Conservation (phyloP, 2,888 invertebrate genomes). For the Polyommatus iphigenia region DNA sequence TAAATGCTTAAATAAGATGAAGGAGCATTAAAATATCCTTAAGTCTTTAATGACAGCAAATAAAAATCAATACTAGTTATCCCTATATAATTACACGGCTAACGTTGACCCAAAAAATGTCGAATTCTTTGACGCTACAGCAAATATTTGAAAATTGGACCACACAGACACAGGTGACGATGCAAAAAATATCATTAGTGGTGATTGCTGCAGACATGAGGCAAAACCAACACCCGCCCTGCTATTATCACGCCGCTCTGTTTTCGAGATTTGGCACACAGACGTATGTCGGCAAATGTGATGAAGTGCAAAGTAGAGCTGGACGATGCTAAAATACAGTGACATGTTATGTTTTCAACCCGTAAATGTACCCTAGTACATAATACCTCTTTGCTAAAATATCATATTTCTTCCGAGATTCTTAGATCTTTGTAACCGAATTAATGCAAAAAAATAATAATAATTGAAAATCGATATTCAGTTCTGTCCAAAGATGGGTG, state of each 20-base stretch:
- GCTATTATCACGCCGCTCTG: not conserved
- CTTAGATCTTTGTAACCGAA: too few species aligned
- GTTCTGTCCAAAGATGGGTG: too few species aligned
- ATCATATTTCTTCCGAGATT: not conserved
- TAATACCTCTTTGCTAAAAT: too few species aligned
- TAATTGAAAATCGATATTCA: too few species aligned
- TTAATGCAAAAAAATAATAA: too few species aligned
- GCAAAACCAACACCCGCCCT: not conserved
- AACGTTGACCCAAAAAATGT: slow-evolving; percentile 4
- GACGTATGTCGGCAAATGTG: not conserved
- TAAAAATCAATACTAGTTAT: not conserved
- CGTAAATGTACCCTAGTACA: too few species aligned
- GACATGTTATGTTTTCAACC: too few species aligned
- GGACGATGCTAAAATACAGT: too few species aligned
- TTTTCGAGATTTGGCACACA: not conserved
- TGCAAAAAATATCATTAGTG: not conserved
- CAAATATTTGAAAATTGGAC: slow-evolving; percentile 31
- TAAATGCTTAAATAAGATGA: not conserved
- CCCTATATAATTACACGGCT: not conserved
- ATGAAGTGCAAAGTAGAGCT: not conserved
- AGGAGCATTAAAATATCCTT: not conserved
- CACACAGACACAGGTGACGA: slow-evolving; percentile 30
- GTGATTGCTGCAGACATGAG: not conserved
- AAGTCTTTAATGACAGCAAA: not conserved
- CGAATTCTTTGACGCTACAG: slow-evolving; percentile 22